Percentiles rank a stretch among this genome's conserved stretches.
These are phyloP conservation scores for Aelia acuminata DNA, from an alignment of 2,888 invertebrate genomes.

Conservation along the genomic window DNA sequence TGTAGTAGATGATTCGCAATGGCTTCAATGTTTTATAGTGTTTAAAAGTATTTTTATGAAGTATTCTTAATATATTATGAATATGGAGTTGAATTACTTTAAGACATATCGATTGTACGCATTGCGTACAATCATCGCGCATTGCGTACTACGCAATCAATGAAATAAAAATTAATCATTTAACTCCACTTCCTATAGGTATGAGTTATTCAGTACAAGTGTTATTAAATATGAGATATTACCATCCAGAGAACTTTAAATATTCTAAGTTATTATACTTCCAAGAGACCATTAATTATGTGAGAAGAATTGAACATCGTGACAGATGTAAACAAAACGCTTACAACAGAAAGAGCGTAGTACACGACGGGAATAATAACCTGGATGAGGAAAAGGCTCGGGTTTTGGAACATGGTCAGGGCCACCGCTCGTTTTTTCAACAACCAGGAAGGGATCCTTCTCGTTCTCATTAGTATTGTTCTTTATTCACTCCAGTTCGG, in stretches of 20 bases:
- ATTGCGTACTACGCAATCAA: too few species aligned
- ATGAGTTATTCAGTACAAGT: neutral
- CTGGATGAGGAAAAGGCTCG: neutral
- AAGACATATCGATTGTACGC: too few species aligned
- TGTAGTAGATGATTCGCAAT: too few species aligned
- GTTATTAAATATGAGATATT: neutral
- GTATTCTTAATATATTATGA: too few species aligned
- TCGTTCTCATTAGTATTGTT: neutral
- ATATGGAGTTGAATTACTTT: too few species aligned
- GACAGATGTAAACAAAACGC: neutral
- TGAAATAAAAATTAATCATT: neutral
- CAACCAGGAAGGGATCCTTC: neutral
- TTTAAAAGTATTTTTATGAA: too few species aligned
- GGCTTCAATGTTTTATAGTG: too few species aligned
- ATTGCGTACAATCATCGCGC: too few species aligned
- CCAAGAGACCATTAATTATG: neutral
- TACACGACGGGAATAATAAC: neutral
- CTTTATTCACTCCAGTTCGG: neutral
- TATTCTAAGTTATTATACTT: neutral
- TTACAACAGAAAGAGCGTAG: neutral
- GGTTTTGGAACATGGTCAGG: neutral
- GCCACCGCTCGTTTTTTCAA: neutral
- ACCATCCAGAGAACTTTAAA: neutral
- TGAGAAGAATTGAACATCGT: neutral
- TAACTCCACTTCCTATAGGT: neutral